These are phyloP conservation scores for Parazoanthus atlanticus DNA, from an alignment of 92 coral and sea anemone species.

Conservation along the genomic window DNA sequence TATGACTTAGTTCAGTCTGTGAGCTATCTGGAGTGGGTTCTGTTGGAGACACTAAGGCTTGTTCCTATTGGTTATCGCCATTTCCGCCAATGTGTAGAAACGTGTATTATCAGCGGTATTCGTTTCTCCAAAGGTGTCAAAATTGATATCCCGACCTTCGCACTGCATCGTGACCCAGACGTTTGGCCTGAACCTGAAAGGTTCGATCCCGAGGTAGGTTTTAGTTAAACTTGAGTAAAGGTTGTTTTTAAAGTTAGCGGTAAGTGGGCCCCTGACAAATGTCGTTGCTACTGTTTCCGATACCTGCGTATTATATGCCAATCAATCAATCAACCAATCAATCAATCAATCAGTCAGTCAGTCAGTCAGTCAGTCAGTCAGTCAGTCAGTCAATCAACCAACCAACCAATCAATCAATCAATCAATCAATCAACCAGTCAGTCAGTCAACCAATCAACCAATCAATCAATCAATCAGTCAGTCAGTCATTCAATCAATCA, in stretches of 20 bases:
- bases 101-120: constrained; percentile 52
- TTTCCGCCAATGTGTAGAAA: constrained; percentile 51
- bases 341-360: no score
- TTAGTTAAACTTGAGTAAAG: constrained; percentile 12
- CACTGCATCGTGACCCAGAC: constrained; percentile 61
- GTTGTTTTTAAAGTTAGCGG: constrained; percentile 1
- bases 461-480: no score
- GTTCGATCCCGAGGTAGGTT: constrained; percentile 57
- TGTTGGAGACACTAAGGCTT: constrained; percentile 57
- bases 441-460: no score
- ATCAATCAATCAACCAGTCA: no score
- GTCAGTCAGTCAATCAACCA: no score
- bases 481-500: no score
- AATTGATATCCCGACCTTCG: constrained; percentile 47
- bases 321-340: no score
- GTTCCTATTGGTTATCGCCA: constrained; percentile 67
- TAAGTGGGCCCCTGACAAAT: no score
- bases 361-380: no score
- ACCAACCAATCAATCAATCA: no score
- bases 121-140: constrained; percentile 51
- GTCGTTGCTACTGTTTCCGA: no score
- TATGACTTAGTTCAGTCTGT: constrained; percentile 54
- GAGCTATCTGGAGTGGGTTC: constrained; percentile 63
- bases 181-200: constrained; percentile 61
- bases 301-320: no score